Evolutionary conservation across 2,113 vertebrate genomes (phyloP), one percentile per base, ranked within the genome.

Genomic region (Hydrolagus affinis): DNA sequence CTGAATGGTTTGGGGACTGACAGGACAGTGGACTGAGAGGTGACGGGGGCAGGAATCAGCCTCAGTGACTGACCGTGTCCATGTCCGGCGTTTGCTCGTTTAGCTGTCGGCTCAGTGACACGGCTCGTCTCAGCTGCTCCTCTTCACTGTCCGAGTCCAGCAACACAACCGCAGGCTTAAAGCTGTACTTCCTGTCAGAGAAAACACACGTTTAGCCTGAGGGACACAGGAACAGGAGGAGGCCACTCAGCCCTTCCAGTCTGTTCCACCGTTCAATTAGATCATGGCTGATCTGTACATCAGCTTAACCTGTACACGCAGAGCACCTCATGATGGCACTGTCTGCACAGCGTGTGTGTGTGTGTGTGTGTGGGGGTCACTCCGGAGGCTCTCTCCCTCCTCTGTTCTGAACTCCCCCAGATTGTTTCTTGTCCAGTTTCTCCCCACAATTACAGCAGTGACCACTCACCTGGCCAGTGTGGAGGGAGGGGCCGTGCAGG

Each of bases 111-210:
- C 86, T 94, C 91, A 87, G 89, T 90, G 14, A 90, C 87, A 23
- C 30, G 17, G 87, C 92, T 68, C 95, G 97, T 89, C 95, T 96
- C 87, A 88, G 87, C 0, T 89, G 89, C 86, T 99, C 98, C 66
- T 99, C 98, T 17, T 99, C 97, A 0, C 95, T 95, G 89, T 99
- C 98, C 11, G 97, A 98, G 90, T 99, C 98, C 86, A 94, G 44
- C 73, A 91, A 86, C 14, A 92, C 88, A 85, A 91, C 87, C 0
- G 94, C 92, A 86, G 89, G 92, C 87, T 93, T 93, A 66, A 95
- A 92, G 57, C 91, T 87, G 60, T 92, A 94, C 89, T 95, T 96
- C 89, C 95, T 97, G 89, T 25, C 44, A 44, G 62, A 12, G 28
- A 4, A 8, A 32, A 83, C 78, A 68, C 62, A 8, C 10, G 9